Base-by-base conservation (phyloP, 2,888 invertebrate species). In the Caenorhabditis plicata region DNA sequence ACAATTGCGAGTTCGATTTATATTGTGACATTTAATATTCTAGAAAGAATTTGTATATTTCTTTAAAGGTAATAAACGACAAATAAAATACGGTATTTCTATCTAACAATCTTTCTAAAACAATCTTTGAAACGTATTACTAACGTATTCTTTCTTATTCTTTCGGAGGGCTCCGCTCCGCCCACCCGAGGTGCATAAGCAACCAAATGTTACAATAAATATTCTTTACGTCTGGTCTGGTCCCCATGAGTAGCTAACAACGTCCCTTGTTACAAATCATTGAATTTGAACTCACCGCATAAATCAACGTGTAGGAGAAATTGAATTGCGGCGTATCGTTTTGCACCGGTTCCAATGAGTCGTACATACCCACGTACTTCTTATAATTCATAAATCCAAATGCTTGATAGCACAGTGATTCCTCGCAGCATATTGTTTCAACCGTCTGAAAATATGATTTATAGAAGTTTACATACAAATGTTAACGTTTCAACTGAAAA, bases 301-400 rank as follows among this genome's bases (percentile, higher is more conserved):
- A 27, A 22, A 65, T 51, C 2, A 65, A 48, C 8, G 47, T 42
- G 39, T 53, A 65, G 4, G 61, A 51, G 29, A 65, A 61, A 27
- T 65, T 65, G 36, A 31, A 45, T 17, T 41, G 33, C 2, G 46
- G 13, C 3, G 57, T 50, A 22, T 33, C 44, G 13, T 25, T 42
- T 33, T 65, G 65, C 20, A 65, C 20, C 25, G 65, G 49, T 17
- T 56, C 61, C 15, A 49, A 31, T 15, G 19, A 32, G 35, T 49
- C 46, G 27, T 65, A 65, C 5, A 54, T 27, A n/a, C 61, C 61
- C 26, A 65, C 65, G 29, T 50, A 61, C 3, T 43, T 40, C 17
- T 44, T 36, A 53, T 69, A 69, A 27, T 55, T 47, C 69, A 69
- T 66, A 49, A 58, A 66, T 23, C 58, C 61, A 32, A 68, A 62